Evolutionary conservation across 2,797 vertebrate genomes (phyloP), one percentile per base, ranked within the genome.

Genomic region (Hydrocynus forskahlii): DNA sequence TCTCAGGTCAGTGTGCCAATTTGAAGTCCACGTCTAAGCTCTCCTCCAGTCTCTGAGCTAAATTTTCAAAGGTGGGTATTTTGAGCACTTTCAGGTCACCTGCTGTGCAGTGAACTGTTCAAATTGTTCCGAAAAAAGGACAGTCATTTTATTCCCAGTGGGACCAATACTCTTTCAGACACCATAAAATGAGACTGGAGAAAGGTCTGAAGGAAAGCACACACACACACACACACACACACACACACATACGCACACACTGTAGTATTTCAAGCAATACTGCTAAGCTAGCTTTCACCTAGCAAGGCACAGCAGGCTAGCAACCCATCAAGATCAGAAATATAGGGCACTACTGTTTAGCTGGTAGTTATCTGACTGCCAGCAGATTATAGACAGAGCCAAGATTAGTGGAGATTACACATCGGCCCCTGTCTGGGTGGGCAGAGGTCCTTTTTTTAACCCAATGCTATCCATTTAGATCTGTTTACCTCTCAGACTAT

Each of bases 91-190:
- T 62, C 35, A 45, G 48, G 72, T 71, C 76, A 75, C 48, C 63
- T 63, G 29, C 64, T 69, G 71, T 21, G 64, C 52, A 50, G 17
- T 23, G 40, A 81, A 50, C 23, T 69, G 55, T 60, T 54, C 43
- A 81, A 60, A 69, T 52, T 75, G 70, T 52, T 79, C 55, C 4
- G 52, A 25, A 76, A 69, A 50, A 75, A 69, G 55, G 21, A 62
- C 8, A 50, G 71, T 67, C 17, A 75, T 69, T 78, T 73, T 68
- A 29, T 75, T 75, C 63, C 76, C 76, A 75, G 23, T 54, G n/a
- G 70, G 54, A 54, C 57, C 38, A 35, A 75, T 79, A 67, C 21
- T 75, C 19, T 70, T 63, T 19, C 43, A 68, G 50, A 55, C 48
- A 55, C 57, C 66, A 70, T 59, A 68, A 69, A 76, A 63, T 71